Percentiles rank a stretch among this genome's conserved stretches.
Evolutionary conservation across 2,113 vertebrate genomes (phyloP).

Genomic region (Arizona elegans): DNA sequence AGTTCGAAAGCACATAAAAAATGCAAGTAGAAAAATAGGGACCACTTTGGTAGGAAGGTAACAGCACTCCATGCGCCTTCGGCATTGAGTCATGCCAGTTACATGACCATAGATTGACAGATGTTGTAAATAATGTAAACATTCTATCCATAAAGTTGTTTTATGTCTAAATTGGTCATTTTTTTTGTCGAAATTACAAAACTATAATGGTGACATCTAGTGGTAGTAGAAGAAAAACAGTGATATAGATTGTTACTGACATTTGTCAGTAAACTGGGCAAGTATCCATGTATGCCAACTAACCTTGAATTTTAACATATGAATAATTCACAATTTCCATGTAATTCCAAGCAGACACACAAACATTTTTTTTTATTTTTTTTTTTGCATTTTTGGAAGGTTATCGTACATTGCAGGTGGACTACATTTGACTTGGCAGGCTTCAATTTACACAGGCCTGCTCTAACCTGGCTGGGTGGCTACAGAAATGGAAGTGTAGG

Average conservation of each 20-base stretch:
- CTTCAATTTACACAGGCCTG: not conserved
- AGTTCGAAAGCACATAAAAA: no score
- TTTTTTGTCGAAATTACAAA: not conserved
- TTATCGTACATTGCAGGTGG: not conserved
- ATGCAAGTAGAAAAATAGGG: no score
- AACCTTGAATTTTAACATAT: not conserved
- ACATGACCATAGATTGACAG: not conserved
- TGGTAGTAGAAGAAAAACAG: slow-evolving; percentile 45
- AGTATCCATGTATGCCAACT: no score
- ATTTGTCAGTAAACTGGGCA: not conserved
- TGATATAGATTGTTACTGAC: not conserved
- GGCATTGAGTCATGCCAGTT: no score
- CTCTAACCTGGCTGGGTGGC: not conserved
- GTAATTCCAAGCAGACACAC: not conserved
- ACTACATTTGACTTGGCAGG: not conserved
- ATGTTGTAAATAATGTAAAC: not conserved
- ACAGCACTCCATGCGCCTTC: no score
- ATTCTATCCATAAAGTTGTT: not conserved
- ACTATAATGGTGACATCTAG: slow-evolving; percentile 60
- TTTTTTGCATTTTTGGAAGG: not conserved
- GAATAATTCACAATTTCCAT: not conserved
- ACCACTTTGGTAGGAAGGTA: no score
- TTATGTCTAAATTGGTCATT: not conserved
- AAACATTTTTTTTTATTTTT: not conserved
- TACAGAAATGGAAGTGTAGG: not conserved